A percentile compares a stretch with the other conserved stretches of the same genome.
Conservation (phyloP, 1,140 invertebrate genomes). For the Drosophila navojoa region DNA sequence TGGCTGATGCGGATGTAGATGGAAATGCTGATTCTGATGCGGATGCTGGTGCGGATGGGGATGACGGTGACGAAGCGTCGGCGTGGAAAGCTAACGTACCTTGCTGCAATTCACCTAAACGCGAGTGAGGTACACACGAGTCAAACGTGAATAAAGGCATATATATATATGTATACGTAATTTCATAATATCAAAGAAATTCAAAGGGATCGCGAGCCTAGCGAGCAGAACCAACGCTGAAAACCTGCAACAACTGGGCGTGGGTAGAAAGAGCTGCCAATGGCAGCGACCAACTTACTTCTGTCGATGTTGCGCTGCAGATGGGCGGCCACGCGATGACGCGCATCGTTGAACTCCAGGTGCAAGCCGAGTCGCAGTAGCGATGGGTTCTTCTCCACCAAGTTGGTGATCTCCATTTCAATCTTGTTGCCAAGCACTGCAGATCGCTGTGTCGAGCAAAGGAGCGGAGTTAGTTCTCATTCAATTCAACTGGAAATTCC, state of each 20-base stretch:
- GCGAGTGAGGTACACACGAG: slow-evolving; percentile 52
- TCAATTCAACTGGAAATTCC: neutral
- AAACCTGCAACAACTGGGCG: slow-evolving; percentile 45
- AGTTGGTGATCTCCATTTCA: slow-evolving; percentile 98
- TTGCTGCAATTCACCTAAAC: slow-evolving; percentile 81
- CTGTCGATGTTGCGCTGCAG: slow-evolving; percentile 98
- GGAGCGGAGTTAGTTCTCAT: neutral
- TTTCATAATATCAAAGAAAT: slow-evolving; percentile 23
- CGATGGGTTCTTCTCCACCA: slow-evolving; percentile 96
- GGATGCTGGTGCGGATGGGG: slow-evolving; percentile 36
- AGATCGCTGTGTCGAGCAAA: slow-evolving; percentile 89
- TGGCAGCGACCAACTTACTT: slow-evolving; percentile 88
- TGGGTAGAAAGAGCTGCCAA: slow-evolving; percentile 17
- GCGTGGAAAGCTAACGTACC: slow-evolving; percentile 68
- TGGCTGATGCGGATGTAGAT: slow-evolving; percentile 53
- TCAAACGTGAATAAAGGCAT: slow-evolving; percentile 34
- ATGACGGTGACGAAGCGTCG: slow-evolving; percentile 42
- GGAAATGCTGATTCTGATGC: slow-evolving; percentile 43
- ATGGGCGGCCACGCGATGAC: slow-evolving; percentile 95
- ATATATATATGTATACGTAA: neutral
- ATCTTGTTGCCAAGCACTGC: slow-evolving; percentile 98
- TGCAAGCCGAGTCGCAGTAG: slow-evolving; percentile 95
- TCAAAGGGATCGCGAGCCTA: slow-evolving; percentile 48
- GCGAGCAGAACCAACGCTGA: slow-evolving; percentile 65
- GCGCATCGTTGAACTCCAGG: slow-evolving; percentile 97